Evolutionary conservation across 1,140 invertebrate species (phyloP).

Genomic region (Papilio machaon): DNA sequence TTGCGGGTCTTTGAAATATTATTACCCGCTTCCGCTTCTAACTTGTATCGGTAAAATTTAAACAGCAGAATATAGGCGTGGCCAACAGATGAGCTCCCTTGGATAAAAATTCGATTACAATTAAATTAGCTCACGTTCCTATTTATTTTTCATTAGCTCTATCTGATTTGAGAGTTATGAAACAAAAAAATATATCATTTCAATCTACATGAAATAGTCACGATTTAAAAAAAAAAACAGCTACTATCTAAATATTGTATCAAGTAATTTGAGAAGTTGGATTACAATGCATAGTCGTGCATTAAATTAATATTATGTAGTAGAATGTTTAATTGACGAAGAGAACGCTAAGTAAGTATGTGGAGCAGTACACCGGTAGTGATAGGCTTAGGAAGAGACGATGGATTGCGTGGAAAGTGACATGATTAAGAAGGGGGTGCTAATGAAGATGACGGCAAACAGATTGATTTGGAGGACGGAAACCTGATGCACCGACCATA

Average conservation of each 20-base stretch:
- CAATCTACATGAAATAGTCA: slow-evolving; percentile 33
- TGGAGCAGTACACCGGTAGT: no score
- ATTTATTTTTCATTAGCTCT: slow-evolving; percentile 75
- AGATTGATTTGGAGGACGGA: no score
- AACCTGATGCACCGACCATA: no score
- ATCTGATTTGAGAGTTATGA: slow-evolving; percentile 54
- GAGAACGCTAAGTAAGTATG: no score
- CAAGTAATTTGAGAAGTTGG: not conserved
- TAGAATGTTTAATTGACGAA: no score
- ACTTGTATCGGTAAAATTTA: slow-evolving; percentile 44
- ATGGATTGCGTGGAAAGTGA: no score
- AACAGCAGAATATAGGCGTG: slow-evolving; percentile 65
- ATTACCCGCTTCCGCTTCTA: slow-evolving; percentile 47
- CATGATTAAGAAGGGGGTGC: no score
- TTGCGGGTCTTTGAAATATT: not conserved
- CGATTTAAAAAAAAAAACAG: not conserved
- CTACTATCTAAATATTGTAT: slow-evolving; percentile 1
- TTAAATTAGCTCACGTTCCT: slow-evolving; percentile 72
- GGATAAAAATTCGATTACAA: slow-evolving; percentile 80
- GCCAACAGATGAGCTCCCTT: slow-evolving; percentile 63
- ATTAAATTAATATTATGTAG: not conserved
- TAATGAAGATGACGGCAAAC: no score
- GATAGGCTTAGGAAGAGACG: no score
- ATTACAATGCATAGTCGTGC: not conserved
- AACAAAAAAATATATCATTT: slow-evolving; percentile 34